Evolutionary conservation across 2,113 vertebrate species (phyloP).

Genomic region (Cathartes aura): DNA sequence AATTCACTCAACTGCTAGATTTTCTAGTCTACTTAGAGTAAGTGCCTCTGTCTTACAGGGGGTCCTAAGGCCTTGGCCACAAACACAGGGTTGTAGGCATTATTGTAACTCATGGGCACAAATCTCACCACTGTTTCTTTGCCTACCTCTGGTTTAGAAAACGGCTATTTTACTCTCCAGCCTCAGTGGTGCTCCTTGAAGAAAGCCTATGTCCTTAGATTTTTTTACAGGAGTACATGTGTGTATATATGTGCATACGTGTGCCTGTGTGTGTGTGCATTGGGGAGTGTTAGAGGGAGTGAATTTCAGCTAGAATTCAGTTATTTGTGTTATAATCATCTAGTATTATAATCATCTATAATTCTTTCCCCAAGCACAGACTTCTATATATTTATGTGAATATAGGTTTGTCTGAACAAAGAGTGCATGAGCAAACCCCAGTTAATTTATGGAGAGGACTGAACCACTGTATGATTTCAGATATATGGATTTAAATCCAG

Average conservation of each 20-base stretch:
- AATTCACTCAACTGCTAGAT: background rate
- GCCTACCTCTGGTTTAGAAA: background rate
- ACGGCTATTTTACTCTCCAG: background rate
- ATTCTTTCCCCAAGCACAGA: background rate
- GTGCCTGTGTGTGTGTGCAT: background rate
- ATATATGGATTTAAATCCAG: background rate
- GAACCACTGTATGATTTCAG: background rate
- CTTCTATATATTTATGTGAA: background rate
- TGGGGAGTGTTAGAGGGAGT: background rate
- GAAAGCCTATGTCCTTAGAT: background rate
- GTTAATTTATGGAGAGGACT: background rate
- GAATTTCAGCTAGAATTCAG: background rate
- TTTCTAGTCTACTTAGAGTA: background rate
- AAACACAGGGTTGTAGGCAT: background rate
- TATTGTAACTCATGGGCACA: background rate
- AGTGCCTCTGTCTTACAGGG: background rate
- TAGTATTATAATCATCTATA: background rate
- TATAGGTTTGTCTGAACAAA: background rate
- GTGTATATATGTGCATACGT: rapidly evolving
- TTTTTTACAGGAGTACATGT: background rate
- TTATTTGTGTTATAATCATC: background rate
- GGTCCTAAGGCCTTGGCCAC: background rate
- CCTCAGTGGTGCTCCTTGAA: background rate
- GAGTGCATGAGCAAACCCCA: background rate
- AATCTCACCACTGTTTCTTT: background rate